Percentiles rank a stretch among this genome's conserved stretches.
Conservation (phyloP, 2,888 invertebrate species). For the Pollenia griseotomentosa region DNA sequence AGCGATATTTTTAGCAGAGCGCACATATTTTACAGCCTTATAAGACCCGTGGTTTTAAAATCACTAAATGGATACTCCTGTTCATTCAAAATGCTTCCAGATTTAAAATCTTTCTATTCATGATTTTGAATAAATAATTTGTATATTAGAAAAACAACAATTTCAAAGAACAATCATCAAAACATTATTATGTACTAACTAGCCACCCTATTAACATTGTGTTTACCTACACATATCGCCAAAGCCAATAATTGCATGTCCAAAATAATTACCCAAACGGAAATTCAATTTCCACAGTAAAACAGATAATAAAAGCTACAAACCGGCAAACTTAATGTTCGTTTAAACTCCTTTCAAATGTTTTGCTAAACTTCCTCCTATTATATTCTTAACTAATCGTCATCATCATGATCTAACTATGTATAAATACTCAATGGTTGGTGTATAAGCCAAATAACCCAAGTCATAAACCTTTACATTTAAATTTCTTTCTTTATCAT, state of each 20-base stretch:
- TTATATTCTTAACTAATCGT: neutral
- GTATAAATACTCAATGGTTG: conserved; percentile 47
- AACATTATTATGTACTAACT: neutral
- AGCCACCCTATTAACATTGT: neutral
- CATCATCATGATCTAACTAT: neutral
- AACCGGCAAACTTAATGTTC: neutral
- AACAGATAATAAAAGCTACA: conserved; percentile 9
- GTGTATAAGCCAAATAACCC: conserved; percentile 42
- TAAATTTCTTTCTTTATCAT: conserved; percentile 40
- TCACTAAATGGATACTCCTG: no score
- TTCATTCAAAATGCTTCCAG: no score
- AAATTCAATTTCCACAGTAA: conserved; percentile 1
- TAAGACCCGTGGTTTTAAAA: no score
- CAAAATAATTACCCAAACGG: conserved; percentile 32
- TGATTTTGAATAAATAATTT: neutral
- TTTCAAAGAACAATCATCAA: neutral
- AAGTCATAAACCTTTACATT: conserved; percentile 32
- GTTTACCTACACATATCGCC: neutral
- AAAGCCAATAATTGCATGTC: conserved; percentile 47
- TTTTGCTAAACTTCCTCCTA: conserved; percentile 11
- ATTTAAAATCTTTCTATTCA: neutral
- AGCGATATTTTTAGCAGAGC: no score
- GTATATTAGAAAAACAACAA: no score
- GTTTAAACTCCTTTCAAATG: neutral
- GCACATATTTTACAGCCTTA: no score